Percentiles rank a stretch among this genome's conserved stretches.
Evolutionary conservation across 1,140 invertebrate genomes (phyloP).

Genomic region (Diachasmimorpha longicaudata): DNA sequence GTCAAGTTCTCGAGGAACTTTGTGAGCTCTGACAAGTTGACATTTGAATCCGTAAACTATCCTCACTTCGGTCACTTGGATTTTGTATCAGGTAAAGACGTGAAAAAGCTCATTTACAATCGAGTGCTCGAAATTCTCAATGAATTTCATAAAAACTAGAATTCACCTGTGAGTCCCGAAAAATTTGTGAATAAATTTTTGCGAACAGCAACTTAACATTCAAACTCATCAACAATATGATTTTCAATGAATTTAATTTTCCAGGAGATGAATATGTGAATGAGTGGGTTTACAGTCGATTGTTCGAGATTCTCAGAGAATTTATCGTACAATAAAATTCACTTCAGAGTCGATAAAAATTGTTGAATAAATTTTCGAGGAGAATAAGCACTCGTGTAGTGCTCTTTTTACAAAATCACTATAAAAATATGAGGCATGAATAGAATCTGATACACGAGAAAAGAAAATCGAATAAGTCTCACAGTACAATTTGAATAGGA

Average conservation of each 20-base stretch:
- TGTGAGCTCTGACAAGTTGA: not conserved
- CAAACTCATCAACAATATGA: not conserved
- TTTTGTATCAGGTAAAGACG: not conserved
- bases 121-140: not conserved
- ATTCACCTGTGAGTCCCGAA: not conserved
- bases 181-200: not conserved
- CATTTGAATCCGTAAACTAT: not conserved
- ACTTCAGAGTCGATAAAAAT: not conserved
- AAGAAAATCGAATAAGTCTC: constrained; percentile 9
- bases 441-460: not conserved
- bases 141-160: not conserved
- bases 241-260: not conserved
- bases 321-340: not conserved
- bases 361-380: not conserved
- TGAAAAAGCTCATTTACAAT: not conserved
- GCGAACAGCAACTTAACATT: not conserved
- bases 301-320: not conserved
- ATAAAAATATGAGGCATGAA: not conserved
- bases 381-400: not conserved
- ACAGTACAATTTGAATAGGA: constrained; percentile 14
- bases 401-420: not conserved
- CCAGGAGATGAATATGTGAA: not conserved
- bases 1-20: not conserved
- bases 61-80: not conserved
- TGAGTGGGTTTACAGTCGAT: not conserved